Evolutionary conservation across 2,113 vertebrate genomes (phyloP), one percentile per base, ranked within the genome.

Genomic region (Pedetes capensis): DNA sequence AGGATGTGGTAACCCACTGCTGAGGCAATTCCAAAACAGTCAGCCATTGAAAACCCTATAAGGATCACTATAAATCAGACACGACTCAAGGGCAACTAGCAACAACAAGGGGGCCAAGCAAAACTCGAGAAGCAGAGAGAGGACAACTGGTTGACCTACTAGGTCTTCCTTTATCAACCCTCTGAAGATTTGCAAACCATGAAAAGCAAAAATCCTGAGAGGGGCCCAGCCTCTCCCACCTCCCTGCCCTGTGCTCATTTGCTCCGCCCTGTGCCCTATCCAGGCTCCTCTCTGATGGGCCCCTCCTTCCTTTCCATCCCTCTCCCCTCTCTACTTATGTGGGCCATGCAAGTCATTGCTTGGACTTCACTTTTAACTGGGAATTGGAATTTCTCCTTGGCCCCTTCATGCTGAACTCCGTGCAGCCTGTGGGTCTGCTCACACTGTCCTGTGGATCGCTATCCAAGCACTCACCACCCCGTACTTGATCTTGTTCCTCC

Each of bases 361-460:
- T 12, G 20, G 20, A 10, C n/a, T 85, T 75, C 12, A 0, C 5
- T 37, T n/a, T 47, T 32, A 66, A 5, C 59, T n/a, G 7, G 16
- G 42, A 82, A 27, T 12, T 29, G 16, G 42, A 82, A 27, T 12
- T 29, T 18, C 18, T 78, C 69, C n/a, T 25, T 17, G 1, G 18
- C 22, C 32, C 4, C 10, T 39, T 1, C 12, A 10, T 51, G 22
- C 14, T 49, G 47, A 68, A 53, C 8, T 20, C 6, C 7, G 23
- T 4, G 2, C 12, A 34, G 6, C 22, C 27, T 39, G 3, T 49
- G 71, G 17, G 29, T 29, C 79, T 75, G 44, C 84, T 39, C 51
- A 18, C 3, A 16, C 42, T 14, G 5, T 16, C 47, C 1, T 3
- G 39, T 0, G 0, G 2, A 7, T 34, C 20, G 6, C 8, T 51